Evolutionary conservation across 2,113 vertebrate genomes (phyloP).

Genomic region (Thalassoma bifasciatum): DNA sequence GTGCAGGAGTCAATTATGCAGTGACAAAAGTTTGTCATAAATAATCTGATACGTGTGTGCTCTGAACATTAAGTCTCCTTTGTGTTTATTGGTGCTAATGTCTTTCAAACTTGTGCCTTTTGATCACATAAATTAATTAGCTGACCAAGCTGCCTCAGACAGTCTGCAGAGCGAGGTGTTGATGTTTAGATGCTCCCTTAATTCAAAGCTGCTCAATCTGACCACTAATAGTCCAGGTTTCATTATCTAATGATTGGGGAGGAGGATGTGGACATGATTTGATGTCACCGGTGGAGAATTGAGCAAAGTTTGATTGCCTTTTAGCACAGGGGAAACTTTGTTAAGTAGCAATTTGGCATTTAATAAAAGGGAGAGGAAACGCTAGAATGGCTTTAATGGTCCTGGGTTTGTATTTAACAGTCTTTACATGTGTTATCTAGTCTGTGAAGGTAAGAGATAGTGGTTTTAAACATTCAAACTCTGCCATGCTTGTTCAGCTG

Average conservation of each 20-base stretch:
- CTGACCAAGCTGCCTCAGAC: constrained; percentile 9
- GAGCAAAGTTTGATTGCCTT: constrained; percentile 1
- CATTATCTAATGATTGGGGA: constrained; percentile 22
- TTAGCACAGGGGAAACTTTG: neutral
- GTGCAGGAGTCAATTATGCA: neutral
- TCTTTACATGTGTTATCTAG: neutral
- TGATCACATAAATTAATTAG: constrained; percentile 5
- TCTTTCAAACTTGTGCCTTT: constrained; percentile 7
- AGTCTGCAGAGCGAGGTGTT: neutral
- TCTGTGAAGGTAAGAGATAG: neutral
- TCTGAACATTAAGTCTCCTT: neutral
- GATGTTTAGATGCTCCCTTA: constrained; percentile 21
- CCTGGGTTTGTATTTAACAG: neutral
- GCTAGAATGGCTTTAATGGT: neutral
- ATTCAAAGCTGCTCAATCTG: constrained; percentile 36
- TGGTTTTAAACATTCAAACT: neutral
- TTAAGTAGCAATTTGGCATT: neutral
- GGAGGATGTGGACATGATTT: constrained; percentile 21
- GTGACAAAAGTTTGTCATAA: neutral
- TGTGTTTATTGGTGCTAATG: neutral
- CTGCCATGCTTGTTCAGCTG: neutral
- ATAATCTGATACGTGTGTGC: neutral
- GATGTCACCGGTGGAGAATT: constrained; percentile 2
- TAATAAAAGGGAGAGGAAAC: neutral
- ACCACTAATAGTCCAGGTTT: constrained; percentile 14